Evolutionary conservation across 2,888 invertebrate genomes (phyloP).

Genomic region (Tenthredo mesomela): DNA sequence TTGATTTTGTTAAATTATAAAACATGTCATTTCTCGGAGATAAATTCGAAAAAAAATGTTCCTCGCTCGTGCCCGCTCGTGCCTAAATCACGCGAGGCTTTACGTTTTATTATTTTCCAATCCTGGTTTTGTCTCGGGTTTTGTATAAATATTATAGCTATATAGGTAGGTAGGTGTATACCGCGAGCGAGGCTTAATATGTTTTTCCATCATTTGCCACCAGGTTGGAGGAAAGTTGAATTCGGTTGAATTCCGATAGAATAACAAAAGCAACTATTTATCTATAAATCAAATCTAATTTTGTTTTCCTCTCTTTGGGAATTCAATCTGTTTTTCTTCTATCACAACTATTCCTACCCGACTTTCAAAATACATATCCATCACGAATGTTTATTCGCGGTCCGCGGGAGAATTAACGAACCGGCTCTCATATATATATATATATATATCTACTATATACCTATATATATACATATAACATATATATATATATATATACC

Average conservation of each 20-base stretch:
- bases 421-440: neutral
- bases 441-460: too few species aligned
- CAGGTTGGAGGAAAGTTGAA: neutral
- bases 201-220: conserved; percentile 44
- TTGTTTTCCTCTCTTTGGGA: conserved; percentile 19
- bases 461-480: neutral
- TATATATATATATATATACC: neutral
- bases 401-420: neutral
- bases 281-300: conserved; percentile 37
- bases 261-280: conserved; percentile 48
- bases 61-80: conserved; percentile 6
- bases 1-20: conserved; percentile 39
- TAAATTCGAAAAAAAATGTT: conserved; percentile 7
- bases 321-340: conserved; percentile 3
- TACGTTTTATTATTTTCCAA: conserved; percentile 29
- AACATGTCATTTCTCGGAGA: conserved; percentile 28
- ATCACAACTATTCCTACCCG: conserved; percentile 1
- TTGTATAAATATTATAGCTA: too few species aligned
- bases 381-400: conserved; percentile 5
- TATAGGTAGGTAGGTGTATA: neutral
- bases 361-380: neutral
- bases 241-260: conserved; percentile 40
- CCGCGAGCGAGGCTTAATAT: conserved; percentile 22
- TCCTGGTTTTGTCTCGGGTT: neutral
- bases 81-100: neutral